Evolutionary conservation across 1,140 invertebrate genomes (phyloP), one percentile per base, ranked within the genome.

Genomic region (Drosophila triauraria): DNA sequence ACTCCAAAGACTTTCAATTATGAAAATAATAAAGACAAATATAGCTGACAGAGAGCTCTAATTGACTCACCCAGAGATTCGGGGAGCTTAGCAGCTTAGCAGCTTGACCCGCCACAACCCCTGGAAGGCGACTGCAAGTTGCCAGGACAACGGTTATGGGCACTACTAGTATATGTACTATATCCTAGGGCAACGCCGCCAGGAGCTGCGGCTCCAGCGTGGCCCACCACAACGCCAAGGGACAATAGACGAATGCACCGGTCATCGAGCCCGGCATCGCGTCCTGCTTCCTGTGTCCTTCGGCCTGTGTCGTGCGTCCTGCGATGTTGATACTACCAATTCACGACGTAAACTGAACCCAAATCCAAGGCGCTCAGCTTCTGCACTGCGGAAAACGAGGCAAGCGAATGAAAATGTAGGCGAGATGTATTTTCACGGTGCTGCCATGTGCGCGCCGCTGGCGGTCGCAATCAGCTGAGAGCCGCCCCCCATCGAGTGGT

Each of bases 401-500:
- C 62, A 74, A 67, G 56, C 83, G 83, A 88, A 87, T 88, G 80
- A 87, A 84, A 79, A 78, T 74, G 72, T 67, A 44, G 30, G 62
- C 48, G 48, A 40, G 57, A 47, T 23, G 79, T 90, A 72, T 71
- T 78, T 78, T 71, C 48, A 59, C 75, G 48, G 47, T 50, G 51
- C 44, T 57, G 63, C 81, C 72, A 85, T 84, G 71, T 83, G 80
- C 65, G 68, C 69, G 68, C 51, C 44, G 74, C 53, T 40, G 75
- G 70, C 70, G 60, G 56, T 53, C 40, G 20, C 74, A 90, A 90
- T 75, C 84, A 88, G 84, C 84, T 88, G 85, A 59, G 67, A 78
- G 53, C 12, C 54, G 51, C 50, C 69, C 51, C 50, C 25, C 38
- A 61, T 42, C 20, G 13, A 38, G 32, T 13, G 13, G 51, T 38